A percentile compares a stretch with the other conserved stretches of the same genome.
Conservation (phyloP, 2,888 invertebrate species). For the Boloria euphrosyne region DNA sequence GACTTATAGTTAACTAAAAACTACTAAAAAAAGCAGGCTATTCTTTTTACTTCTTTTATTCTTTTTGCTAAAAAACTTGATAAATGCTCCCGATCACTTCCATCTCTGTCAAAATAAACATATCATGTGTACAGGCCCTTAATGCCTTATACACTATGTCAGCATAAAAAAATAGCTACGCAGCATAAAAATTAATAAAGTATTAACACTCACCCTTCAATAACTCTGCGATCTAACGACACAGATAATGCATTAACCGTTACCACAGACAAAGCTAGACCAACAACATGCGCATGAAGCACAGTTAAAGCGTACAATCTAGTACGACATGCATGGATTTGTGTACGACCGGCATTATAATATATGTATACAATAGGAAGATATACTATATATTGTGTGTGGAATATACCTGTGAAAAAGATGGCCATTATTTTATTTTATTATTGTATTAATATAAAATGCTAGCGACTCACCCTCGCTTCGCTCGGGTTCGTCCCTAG, state of each 20-base stretch:
- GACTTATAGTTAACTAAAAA: too few relatives aligned
- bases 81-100: too few relatives aligned
- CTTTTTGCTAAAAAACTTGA: too few relatives aligned
- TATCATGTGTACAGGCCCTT: too few relatives aligned
- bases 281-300: slow-evolving; percentile 52
- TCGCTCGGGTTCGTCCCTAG: too few relatives aligned
- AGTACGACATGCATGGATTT: slow-evolving; percentile 38
- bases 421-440: background rate
- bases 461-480: too few relatives aligned
- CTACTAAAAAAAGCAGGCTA: too few relatives aligned
- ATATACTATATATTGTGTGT: slow-evolving; percentile 50
- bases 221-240: slow-evolving; percentile 43
- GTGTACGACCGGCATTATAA: slow-evolving; percentile 47
- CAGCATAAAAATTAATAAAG: background rate
- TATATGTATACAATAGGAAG: slow-evolving; percentile 56
- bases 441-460: too few relatives aligned
- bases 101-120: too few relatives aligned
- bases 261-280: slow-evolving; percentile 50
- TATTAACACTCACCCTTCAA: slow-evolving; percentile 45
- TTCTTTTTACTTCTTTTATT: too few relatives aligned
- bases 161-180: background rate
- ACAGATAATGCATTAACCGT: slow-evolving; percentile 45
- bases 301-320: slow-evolving; percentile 45
- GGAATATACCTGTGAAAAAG: slow-evolving; percentile 50
- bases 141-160: too few relatives aligned